Evolutionary conservation across 2,113 vertebrate species (phyloP).

Genomic region (Neoarius graeffei): DNA sequence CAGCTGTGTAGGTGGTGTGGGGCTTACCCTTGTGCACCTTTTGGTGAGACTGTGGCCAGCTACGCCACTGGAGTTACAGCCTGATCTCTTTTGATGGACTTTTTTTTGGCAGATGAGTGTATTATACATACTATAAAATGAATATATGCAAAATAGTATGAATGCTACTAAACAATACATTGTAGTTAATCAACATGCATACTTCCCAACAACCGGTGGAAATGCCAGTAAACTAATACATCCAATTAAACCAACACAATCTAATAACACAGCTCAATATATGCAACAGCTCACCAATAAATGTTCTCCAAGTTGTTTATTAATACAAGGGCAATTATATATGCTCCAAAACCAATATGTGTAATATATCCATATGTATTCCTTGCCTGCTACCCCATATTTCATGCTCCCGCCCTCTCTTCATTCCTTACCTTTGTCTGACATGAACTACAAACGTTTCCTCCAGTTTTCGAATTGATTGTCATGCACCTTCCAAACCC

Average conservation of each 20-base stretch:
- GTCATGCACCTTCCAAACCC: background rate
- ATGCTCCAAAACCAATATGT: background rate
- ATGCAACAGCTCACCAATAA: background rate
- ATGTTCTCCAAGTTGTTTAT: background rate
- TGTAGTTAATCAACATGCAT: background rate
- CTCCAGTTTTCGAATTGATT: background rate
- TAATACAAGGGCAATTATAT: background rate
- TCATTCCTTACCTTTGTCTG: background rate
- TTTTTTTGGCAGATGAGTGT: too few relatives aligned
- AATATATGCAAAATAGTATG: too few relatives aligned
- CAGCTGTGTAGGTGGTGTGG: too few relatives aligned
- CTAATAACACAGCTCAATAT: background rate
- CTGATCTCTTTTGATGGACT: too few relatives aligned
- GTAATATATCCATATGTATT: background rate
- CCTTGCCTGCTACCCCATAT: background rate
- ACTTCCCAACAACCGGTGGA: background rate
- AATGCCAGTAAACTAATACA: background rate
- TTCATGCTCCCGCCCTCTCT: background rate
- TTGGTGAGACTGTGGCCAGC: too few relatives aligned
- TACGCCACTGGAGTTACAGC: too few relatives aligned
- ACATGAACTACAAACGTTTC: background rate
- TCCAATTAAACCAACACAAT: background rate
- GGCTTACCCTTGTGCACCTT: too few relatives aligned
- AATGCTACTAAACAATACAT: background rate
- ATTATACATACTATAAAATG: too few relatives aligned